These are phyloP conservation scores for Phoeniculus purpureus DNA, from an alignment of 2,797 vertebrate genomes.

Conservation along the genomic window DNA sequence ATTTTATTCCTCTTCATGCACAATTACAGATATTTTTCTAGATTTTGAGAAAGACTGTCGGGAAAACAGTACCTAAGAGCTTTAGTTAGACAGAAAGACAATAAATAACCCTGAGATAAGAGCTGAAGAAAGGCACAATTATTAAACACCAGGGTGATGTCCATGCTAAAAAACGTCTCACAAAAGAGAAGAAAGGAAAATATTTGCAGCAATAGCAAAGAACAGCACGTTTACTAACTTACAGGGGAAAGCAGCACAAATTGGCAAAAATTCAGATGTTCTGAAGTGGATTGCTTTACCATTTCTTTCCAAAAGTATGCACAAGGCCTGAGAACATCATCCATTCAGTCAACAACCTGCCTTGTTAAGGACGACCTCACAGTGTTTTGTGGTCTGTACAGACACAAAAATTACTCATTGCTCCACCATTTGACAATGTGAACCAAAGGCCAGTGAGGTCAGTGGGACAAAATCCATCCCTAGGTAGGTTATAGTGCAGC, in stretches of 20 bases:
- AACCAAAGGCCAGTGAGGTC: not conserved
- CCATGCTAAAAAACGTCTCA: not conserved
- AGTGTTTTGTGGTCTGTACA: not conserved
- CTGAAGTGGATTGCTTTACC: not conserved
- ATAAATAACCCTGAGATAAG: not conserved
- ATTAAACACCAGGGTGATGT: not conserved
- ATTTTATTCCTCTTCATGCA: not conserved
- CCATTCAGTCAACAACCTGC: not conserved
- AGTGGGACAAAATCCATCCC: not conserved
- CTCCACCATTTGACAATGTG: accelerated
- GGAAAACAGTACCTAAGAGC: not conserved
- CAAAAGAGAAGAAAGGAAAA: not conserved
- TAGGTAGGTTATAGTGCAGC: not conserved
- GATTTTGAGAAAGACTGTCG: not conserved
- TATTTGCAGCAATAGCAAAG: not conserved
- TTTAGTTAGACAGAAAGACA: slow-evolving; percentile 1
- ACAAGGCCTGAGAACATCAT: not conserved
- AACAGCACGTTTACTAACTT: not conserved
- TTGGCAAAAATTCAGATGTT: not conserved
- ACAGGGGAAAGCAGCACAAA: not conserved
- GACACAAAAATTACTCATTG: not conserved
- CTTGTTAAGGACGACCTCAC: accelerated
- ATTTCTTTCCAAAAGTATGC: not conserved
- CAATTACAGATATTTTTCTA: slow-evolving; percentile 16
- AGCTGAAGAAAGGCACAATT: not conserved